A percentile compares a stretch with the other conserved stretches of the same genome.
Conservation (phyloP, 2,113 vertebrate genomes). For the Zosterops hypoxanthus region DNA sequence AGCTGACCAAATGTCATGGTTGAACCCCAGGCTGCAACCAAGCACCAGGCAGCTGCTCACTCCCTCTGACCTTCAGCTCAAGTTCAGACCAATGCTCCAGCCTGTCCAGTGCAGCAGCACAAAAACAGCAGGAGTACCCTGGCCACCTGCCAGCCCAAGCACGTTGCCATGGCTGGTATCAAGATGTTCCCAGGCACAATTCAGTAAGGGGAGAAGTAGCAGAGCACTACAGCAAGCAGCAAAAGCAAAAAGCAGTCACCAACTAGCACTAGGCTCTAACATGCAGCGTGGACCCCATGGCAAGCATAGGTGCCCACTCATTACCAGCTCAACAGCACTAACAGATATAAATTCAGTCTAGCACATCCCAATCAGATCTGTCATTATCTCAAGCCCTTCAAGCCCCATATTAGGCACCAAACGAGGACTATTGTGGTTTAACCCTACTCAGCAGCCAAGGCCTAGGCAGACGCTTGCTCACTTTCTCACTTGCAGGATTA, state of each 20-base stretch:
- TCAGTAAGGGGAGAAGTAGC: background rate
- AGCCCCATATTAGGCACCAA: background rate
- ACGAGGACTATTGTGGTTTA: background rate
- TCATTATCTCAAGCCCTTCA: background rate
- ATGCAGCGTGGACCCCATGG: background rate
- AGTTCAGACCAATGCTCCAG: background rate
- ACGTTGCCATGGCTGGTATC: background rate
- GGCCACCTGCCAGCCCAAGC: background rate
- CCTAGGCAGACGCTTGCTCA: background rate
- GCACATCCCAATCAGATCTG: background rate
- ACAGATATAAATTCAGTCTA: background rate
- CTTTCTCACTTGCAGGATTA: background rate
- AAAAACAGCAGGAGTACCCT: background rate
- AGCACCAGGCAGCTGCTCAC: fast-evolving
- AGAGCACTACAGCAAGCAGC: background rate
- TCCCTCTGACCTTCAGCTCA: background rate
- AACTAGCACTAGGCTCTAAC: background rate
- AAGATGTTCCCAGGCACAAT: background rate
- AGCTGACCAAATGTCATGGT: background rate
- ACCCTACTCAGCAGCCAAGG: background rate
- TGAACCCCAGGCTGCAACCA: background rate
- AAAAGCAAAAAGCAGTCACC: background rate
- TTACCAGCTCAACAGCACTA: background rate
- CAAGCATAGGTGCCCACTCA: background rate
- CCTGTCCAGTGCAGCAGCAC: background rate